These are phyloP conservation scores for Hestina assimilis DNA, from an alignment of 1,140 invertebrate genomes.

Conservation along the genomic window DNA sequence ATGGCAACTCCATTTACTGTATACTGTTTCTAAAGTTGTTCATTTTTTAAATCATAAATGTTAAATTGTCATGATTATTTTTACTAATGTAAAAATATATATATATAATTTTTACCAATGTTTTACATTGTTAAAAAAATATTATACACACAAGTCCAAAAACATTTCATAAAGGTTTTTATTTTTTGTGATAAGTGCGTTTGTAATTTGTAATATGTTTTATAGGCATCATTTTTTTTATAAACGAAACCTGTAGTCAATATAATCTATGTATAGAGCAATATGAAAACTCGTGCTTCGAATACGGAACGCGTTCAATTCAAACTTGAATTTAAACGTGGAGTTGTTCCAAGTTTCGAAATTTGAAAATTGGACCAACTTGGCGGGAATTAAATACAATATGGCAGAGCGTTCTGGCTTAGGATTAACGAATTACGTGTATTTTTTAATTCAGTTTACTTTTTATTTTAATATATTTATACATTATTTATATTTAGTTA, in stretches of 20 bases:
- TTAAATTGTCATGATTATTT: no score
- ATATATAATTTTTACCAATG: no score
- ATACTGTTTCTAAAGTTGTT: no score
- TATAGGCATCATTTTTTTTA: neutral
- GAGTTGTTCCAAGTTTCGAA: constrained; percentile 69
- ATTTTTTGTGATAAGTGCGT: no score
- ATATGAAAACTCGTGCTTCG: constrained; percentile 64
- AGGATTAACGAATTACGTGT: constrained; percentile 1
- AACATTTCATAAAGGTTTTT: no score
- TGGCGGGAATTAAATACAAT: constrained; percentile 71
- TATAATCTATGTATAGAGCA: constrained; percentile 17
- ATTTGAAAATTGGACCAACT: constrained; percentile 74
- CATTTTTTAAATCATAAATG: no score
- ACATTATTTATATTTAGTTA: no score
- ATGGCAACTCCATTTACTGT: no score
- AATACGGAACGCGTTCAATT: constrained; percentile 58
- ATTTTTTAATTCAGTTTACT: no score
- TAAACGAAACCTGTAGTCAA: neutral
- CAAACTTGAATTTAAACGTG: constrained; percentile 67
- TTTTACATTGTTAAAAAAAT: no score
- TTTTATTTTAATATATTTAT: no score
- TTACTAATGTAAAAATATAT: no score
- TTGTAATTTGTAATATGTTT: neutral
- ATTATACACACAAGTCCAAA: neutral
- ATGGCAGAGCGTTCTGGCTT: constrained; percentile 47